These are phyloP conservation scores for Neocrepidodera transversa DNA, from an alignment of 2,888 invertebrate species.

Conservation along the genomic window DNA sequence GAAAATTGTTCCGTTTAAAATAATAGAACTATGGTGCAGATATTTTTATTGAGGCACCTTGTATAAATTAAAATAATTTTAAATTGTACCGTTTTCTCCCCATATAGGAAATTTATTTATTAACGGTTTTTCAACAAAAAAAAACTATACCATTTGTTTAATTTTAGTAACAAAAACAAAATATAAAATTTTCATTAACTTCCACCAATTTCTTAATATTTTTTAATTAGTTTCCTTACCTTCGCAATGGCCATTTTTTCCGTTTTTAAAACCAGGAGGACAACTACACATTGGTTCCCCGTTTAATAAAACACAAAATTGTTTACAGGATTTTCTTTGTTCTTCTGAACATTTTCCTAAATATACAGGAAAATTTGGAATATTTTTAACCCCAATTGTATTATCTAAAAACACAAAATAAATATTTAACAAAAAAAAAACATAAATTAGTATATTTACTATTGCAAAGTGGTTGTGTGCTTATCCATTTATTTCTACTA, in stretches of 20 bases:
- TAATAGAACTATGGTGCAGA: too few relatives aligned
- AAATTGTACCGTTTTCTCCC: too few relatives aligned
- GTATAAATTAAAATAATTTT: too few relatives aligned
- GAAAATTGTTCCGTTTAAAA: too few relatives aligned
- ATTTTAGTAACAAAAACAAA: too few relatives aligned
- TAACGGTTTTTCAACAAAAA: too few relatives aligned
- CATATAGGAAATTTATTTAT: too few relatives aligned
- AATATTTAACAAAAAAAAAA: not conserved
- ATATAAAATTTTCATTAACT: too few relatives aligned
- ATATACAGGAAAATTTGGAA: constrained; percentile 16
- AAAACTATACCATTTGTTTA: too few relatives aligned
- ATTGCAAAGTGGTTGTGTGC: constrained; percentile 63
- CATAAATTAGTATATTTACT: constrained; percentile 1
- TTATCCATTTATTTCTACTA: constrained; percentile 66
- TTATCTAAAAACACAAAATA: not conserved
- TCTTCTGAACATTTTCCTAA: constrained; percentile 40
- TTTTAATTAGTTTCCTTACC: too few relatives aligned
- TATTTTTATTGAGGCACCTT: too few relatives aligned
- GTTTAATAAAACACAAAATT: constrained; percentile 54
- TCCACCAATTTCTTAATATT: too few relatives aligned
- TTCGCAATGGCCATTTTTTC: constrained; percentile 42
- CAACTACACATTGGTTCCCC: constrained; percentile 51
- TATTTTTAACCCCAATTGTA: not conserved
- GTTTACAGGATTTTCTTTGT: constrained; percentile 58
- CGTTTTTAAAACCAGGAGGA: constrained; percentile 46